Base-by-base conservation (phyloP, 2,888 invertebrate species). In the Caenorhabditis wallacei region DNA sequence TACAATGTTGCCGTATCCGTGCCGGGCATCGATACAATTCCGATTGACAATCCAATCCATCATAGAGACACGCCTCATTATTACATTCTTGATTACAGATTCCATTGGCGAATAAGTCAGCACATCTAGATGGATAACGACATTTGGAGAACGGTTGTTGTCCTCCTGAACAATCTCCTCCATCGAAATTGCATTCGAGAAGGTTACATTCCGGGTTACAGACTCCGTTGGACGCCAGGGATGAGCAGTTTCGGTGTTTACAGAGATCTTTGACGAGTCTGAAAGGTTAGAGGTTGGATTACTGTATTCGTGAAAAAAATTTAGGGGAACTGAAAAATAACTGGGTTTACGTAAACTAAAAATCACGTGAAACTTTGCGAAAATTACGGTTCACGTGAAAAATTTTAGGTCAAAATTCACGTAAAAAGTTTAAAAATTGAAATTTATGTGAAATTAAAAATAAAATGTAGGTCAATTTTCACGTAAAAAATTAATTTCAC, bases 121-220 rank as follows among this genome's bases (percentile, higher is more conserved):
- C 84, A 57, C 98, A 99, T 81, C 84, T 89, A 18, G 76, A 80
- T 2, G 86, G 80, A n/a, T 80, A 64, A 3, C 35, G 18, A 74
- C 92, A 92, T 57, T 81, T 84, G 16, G 76, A 81, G 56, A 88
- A 90, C 24, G 91, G 91, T 48, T 75, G 30, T 11, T 78, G 82
- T 40, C 72, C 72, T 48, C 85, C 88, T 0, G 85, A 83, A 53
- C 90, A 90, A 92, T 99, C 98, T 78, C 97, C 93, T 0, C 98
- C 98, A 90, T 99, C 99, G 97, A 97, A 99, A 92, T 96, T 96
- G 93, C 99, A 99, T 90, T 96, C 98, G 4, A 95, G 96, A 89
- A 95, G 97, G 92, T 98, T 97, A 92, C 99, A 99, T 0, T 97
- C 97, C 82, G 95, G 95, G 92, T 99, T 97, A 92, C 98, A 99